Conservation (phyloP, 2,888 invertebrate genomes). For the Parnassius apollo region DNA sequence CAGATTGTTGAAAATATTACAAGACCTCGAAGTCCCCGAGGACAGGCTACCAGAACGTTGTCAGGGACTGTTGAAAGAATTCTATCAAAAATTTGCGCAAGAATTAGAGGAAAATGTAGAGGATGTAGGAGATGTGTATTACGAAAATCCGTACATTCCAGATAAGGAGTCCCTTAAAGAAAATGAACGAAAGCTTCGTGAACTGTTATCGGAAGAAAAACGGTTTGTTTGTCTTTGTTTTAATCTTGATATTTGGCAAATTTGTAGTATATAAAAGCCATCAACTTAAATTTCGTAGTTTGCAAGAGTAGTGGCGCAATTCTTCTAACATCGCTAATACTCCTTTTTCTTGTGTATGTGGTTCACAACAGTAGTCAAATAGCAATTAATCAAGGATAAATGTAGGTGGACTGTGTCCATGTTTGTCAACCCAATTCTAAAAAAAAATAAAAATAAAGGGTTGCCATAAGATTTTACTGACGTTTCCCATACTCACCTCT, state of each 20-base stretch:
- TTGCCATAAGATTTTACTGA: no score
- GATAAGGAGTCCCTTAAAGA: conserved; percentile 55
- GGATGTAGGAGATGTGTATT: conserved; percentile 29
- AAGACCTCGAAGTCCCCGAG: conserved; percentile 61
- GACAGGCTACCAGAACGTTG: conserved; percentile 61
- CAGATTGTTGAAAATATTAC: conserved; percentile 61
- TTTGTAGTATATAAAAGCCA: not conserved
- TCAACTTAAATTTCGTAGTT: no score
- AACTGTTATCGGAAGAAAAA: conserved; percentile 49
- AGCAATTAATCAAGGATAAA: no score
- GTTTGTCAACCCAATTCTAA: no score
- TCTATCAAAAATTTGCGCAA: conserved; percentile 51
- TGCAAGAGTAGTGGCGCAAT: no score
- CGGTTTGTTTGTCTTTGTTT: conserved; percentile 38
- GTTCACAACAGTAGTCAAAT: no score
- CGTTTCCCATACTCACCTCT: no score
- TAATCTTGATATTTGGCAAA: not conserved
- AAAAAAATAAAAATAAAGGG: no score
- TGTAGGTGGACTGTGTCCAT: no score
- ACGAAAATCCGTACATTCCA: conserved; percentile 62
- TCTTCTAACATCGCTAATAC: no score
- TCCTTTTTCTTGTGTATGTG: no score
- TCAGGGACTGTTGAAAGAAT: conserved; percentile 52
- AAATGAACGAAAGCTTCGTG: conserved; percentile 55
- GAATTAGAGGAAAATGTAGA: conserved; percentile 48